Conservation (phyloP, 2,113 vertebrate species). For the Rhinogobius similis region DNA sequence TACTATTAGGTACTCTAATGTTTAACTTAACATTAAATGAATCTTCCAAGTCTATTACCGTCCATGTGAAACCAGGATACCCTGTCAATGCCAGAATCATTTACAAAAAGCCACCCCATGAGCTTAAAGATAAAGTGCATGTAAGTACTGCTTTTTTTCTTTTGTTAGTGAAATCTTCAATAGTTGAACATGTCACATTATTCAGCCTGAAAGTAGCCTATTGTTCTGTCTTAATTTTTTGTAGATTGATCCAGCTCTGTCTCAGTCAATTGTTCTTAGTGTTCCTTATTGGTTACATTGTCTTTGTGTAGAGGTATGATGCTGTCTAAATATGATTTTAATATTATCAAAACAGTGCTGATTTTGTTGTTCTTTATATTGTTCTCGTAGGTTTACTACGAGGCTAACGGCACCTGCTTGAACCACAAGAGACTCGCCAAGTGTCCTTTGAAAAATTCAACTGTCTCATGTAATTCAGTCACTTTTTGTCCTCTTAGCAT, state of each 20-base stretch:
- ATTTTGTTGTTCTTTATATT: not conserved
- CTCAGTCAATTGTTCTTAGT: slow-evolving; percentile 49
- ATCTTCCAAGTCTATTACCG: slow-evolving; percentile 40
- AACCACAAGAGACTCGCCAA: slow-evolving; percentile 74
- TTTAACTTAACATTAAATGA: slow-evolving; percentile 49
- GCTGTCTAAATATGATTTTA: not conserved
- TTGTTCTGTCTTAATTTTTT: slow-evolving; percentile 3
- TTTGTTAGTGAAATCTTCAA: not conserved
- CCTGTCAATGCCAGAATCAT: slow-evolving; percentile 42
- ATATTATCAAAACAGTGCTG: not conserved
- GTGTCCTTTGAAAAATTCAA: slow-evolving; percentile 78
- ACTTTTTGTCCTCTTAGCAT: not conserved
- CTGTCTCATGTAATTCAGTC: slow-evolving; percentile 76
- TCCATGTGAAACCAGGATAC: slow-evolving; percentile 34
- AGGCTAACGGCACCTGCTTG: too few species aligned
- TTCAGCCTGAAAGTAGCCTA: not conserved
- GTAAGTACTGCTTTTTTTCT: slow-evolving; percentile 28
- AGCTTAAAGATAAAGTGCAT: rapidly evolving
- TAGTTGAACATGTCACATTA: not conserved
- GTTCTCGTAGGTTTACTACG: slow-evolving; percentile 48
- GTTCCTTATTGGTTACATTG: slow-evolving; percentile 73
- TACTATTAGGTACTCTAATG: not conserved
- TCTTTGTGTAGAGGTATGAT: slow-evolving; percentile 74
- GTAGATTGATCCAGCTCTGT: slow-evolving; percentile 54
- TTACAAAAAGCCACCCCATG: rapidly evolving